Conservation (phyloP, 2,888 invertebrate genomes). For the Thereva unica region DNA sequence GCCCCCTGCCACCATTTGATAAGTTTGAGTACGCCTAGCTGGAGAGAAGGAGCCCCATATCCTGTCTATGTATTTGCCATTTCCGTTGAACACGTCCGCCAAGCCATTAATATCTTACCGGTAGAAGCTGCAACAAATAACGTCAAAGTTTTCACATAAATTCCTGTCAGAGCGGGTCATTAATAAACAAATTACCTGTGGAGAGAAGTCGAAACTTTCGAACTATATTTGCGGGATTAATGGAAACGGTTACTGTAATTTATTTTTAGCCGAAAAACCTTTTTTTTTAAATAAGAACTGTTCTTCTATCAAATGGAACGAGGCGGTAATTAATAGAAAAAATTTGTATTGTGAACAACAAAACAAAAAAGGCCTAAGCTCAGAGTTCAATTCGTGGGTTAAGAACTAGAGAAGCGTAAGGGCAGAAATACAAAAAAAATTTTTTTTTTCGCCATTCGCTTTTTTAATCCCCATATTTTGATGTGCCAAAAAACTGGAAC, state of each 20-base stretch:
- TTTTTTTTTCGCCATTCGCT: too few species aligned
- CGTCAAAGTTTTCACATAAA: slow-evolving; percentile 56
- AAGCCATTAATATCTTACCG: slow-evolving; percentile 46
- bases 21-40: slow-evolving; percentile 11
- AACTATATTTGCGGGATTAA: slow-evolving; percentile 25
- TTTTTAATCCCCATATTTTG: too few species aligned
- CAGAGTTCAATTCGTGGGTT: too few species aligned
- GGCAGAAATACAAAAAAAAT: too few species aligned
- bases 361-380: too few species aligned
- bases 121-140: slow-evolving; percentile 51
- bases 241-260: slow-evolving; percentile 16
- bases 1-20: neutral
- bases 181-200: slow-evolving; percentile 35
- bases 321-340: too few species aligned
- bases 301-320: too few species aligned
- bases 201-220: slow-evolving; percentile 35
- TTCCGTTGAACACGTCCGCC: slow-evolving; percentile 46
- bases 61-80: slow-evolving; percentile 42
- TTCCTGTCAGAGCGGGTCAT: slow-evolving; percentile 49
- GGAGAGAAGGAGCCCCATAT: slow-evolving; percentile 23
- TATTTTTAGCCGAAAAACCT: slow-evolving; percentile 11
- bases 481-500: too few species aligned
- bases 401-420: too few species aligned
- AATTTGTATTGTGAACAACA: too few species aligned
- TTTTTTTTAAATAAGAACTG: too few species aligned